A percentile compares a stretch with the other conserved stretches of the same genome.
These are phyloP conservation scores for Ormyrus thymus DNA, from an alignment of 2,888 invertebrate genomes.

Conservation along the genomic window DNA sequence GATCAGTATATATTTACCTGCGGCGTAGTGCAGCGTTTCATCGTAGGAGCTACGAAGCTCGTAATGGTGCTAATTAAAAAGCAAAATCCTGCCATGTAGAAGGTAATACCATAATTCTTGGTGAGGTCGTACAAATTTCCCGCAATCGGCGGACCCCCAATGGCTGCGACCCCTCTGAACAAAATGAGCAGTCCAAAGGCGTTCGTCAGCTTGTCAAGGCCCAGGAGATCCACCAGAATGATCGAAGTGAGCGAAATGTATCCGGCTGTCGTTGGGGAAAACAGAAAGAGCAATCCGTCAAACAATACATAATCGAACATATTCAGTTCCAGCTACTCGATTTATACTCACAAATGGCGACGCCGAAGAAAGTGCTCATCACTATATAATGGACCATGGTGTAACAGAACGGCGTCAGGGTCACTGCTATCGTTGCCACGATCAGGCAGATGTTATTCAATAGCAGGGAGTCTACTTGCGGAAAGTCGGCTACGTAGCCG, in stretches of 20 bases:
- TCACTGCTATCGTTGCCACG: conserved; percentile 90
- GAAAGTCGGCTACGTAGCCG: conserved; percentile 94
- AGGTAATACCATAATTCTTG: conserved; percentile 87
- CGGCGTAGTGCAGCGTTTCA: conserved; percentile 77
- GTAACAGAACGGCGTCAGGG: conserved; percentile 88
- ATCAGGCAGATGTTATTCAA: conserved; percentile 95
- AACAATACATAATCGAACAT: not conserved
- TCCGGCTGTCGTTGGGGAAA: conserved; percentile 81
- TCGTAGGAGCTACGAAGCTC: conserved; percentile 87
- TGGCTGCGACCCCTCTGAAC: conserved; percentile 95
- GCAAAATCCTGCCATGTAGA: conserved; percentile 93
- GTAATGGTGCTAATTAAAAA: conserved; percentile 90
- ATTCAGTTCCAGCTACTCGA: too few relatives aligned
- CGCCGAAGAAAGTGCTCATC: conserved; percentile 91
- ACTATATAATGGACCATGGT: conserved; percentile 85
- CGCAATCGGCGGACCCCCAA: conserved; percentile 88
- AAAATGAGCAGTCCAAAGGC: conserved; percentile 97
- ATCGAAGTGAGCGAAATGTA: conserved; percentile 99
- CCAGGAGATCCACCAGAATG: conserved; percentile 96
- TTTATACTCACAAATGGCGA: conserved; percentile 88
- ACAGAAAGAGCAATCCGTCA: not conserved
- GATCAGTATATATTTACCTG: conserved; percentile 61
- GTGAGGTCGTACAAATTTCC: conserved; percentile 95
- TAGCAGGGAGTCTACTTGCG: conserved; percentile 91
- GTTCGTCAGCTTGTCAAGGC: conserved; percentile 96